These are phyloP conservation scores for Pseudomyrmex pallidus DNA, from an alignment of 1,140 invertebrate genomes.

Conservation along the genomic window DNA sequence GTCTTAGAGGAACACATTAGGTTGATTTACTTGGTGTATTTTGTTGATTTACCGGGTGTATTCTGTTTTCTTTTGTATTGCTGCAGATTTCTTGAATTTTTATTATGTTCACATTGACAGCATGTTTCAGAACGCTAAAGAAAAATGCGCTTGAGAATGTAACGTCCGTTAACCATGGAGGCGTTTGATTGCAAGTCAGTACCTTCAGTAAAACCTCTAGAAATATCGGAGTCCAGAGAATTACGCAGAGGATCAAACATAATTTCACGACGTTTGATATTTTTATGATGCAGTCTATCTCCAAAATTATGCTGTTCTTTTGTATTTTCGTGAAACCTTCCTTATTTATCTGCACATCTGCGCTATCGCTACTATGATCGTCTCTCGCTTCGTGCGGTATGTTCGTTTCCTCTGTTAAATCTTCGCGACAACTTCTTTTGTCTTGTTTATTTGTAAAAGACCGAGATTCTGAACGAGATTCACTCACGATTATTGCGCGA, in stretches of 20 bases:
- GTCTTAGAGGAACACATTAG: neutral
- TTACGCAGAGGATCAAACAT: constrained; percentile 55
- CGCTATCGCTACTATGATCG: no score
- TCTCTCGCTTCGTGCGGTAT: neutral
- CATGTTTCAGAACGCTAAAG: constrained; percentile 71
- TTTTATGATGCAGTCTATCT: constrained; percentile 1
- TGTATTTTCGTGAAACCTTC: constrained; percentile 12
- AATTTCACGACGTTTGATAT: constrained; percentile 7
- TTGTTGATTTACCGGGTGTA: constrained; percentile 66
- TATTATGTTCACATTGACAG: constrained; percentile 73
- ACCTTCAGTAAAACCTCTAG: constrained; percentile 68
- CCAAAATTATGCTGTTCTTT: constrained; percentile 5
- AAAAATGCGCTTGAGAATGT: constrained; percentile 65
- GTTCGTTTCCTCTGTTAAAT: neutral
- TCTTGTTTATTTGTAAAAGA: no score
- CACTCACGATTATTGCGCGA: no score
- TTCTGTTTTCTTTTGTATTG: constrained; percentile 66
- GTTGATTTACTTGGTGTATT: constrained; percentile 42
- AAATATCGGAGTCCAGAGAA: constrained; percentile 77
- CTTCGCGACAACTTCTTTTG: neutral
- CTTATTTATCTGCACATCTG: neutral
- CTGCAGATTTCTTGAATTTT: constrained; percentile 58
- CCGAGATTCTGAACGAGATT: neutral
- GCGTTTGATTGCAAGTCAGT: constrained; percentile 62
- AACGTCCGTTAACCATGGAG: constrained; percentile 68